Conservation (phyloP, 2,113 vertebrate species). For the Grantiella picta region DNA sequence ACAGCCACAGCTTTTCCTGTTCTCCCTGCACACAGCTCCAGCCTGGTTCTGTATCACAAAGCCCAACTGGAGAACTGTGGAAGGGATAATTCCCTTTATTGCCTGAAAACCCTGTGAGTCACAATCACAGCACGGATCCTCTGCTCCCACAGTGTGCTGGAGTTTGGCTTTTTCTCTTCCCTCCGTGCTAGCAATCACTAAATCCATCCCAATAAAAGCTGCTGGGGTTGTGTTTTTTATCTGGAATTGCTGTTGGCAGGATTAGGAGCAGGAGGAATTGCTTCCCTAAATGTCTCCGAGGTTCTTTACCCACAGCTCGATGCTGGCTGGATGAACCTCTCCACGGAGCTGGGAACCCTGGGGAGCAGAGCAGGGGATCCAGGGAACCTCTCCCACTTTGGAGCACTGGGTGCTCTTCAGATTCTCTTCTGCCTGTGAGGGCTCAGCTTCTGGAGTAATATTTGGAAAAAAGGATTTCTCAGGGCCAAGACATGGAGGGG, state of each 20-base stretch:
- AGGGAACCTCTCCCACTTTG: background rate
- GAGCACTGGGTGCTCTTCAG: background rate
- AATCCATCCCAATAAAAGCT: background rate
- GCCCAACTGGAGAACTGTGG: background rate
- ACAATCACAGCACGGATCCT: background rate
- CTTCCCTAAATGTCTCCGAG: background rate
- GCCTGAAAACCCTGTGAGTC: background rate
- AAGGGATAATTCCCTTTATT: background rate
- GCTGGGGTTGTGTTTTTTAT: background rate
- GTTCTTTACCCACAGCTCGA: background rate
- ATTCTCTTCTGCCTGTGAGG: background rate
- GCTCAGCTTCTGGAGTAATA: background rate
- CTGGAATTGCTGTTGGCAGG: constrained; percentile 7
- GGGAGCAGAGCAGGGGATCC: background rate
- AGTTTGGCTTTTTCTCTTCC: background rate
- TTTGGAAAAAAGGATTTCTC: background rate
- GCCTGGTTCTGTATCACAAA: background rate
- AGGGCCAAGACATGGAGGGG: background rate
- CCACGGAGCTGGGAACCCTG: background rate
- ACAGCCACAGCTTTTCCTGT: background rate
- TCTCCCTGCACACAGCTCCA: background rate
- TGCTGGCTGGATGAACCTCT: background rate
- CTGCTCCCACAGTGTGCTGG: background rate
- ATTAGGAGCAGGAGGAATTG: constrained; percentile 26
- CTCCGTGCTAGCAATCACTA: background rate